A percentile compares a stretch with the other conserved stretches of the same genome.
Conservation (phyloP, 2,888 invertebrate genomes). For the Nomada fucata region DNA sequence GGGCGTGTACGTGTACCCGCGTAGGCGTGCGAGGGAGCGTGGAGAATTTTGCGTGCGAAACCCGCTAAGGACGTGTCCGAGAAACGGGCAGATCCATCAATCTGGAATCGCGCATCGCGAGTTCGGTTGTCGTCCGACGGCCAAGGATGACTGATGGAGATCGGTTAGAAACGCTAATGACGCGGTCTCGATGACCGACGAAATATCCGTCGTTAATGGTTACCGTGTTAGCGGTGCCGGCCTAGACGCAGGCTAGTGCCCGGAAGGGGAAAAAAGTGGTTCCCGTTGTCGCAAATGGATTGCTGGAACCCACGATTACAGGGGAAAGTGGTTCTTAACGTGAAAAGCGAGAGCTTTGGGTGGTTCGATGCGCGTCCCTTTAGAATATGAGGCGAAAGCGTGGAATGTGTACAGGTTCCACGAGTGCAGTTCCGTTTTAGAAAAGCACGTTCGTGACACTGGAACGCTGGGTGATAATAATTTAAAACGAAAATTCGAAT, state of each 20-base stretch:
- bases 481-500: too few species aligned
- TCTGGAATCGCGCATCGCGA: conserved; percentile 64
- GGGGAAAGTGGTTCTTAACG: not conserved
- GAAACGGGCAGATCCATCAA: conserved; percentile 75
- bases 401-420: too few species aligned
- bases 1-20: not conserved
- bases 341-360: not conserved
- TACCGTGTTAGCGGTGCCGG: conserved; percentile 58
- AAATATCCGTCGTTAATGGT: conserved; percentile 70
- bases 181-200: conserved; percentile 66
- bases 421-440: too few species aligned
- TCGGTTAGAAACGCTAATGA: conserved; percentile 75
- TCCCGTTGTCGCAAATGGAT: conserved; percentile 14
- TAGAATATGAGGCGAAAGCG: too few species aligned
- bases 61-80: conserved; percentile 63
- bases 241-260: conserved; percentile 20
- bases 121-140: conserved; percentile 75
- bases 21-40: conserved; percentile 40
- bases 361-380: too few species aligned
- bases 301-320: not conserved
- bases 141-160: conserved; percentile 79
- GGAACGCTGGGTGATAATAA: too few species aligned
- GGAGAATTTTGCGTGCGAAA: conserved; percentile 56
- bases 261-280: conserved; percentile 38
- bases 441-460: too few species aligned